Percentiles rank a stretch among this genome's conserved stretches.
These are phyloP conservation scores for Pogonocherus hispidulus DNA, from an alignment of 2,888 invertebrate genomes.

Conservation along the genomic window DNA sequence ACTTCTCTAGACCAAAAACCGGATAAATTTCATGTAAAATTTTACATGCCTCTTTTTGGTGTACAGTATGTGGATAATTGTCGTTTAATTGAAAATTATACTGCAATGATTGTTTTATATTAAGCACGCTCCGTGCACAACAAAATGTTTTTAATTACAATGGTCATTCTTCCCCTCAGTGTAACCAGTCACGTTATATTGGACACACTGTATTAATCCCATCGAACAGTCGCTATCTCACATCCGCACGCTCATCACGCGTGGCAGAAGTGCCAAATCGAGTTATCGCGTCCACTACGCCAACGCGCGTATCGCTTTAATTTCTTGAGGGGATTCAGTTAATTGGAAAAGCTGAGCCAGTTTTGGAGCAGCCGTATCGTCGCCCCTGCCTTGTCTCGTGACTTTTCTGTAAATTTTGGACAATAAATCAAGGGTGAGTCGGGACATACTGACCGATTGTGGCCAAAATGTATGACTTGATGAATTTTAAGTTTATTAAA, in stretches of 20 bases:
- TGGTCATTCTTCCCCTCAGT: no score
- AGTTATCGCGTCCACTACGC: slow-evolving; percentile 58
- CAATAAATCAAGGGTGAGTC: slow-evolving; percentile 18
- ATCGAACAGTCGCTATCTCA: slow-evolving; percentile 29
- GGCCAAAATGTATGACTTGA: no score
- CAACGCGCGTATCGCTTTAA: slow-evolving; percentile 58
- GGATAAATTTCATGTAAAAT: no score
- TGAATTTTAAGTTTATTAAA: no score
- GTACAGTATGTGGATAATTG: no score
- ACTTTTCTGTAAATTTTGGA: slow-evolving; percentile 34
- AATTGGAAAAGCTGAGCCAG: slow-evolving; percentile 62
- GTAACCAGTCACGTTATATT: neutral
- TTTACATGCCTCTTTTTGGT: no score
- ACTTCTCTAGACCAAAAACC: no score
- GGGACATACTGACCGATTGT: no score
- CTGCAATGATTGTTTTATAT: no score
- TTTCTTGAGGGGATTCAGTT: slow-evolving; percentile 62
- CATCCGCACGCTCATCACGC: slow-evolving; percentile 56
- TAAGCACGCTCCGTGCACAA: no score
- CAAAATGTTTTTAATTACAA: no score
- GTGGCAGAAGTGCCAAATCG: slow-evolving; percentile 52
- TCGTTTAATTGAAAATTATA: no score
- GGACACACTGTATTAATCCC: neutral
- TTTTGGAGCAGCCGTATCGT: slow-evolving; percentile 55
- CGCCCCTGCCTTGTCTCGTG: slow-evolving; percentile 37